A percentile compares a stretch with the other conserved stretches of the same genome.
Evolutionary conservation across 2,888 invertebrate species (phyloP).

Genomic region (Iphiclides podalirius): DNA sequence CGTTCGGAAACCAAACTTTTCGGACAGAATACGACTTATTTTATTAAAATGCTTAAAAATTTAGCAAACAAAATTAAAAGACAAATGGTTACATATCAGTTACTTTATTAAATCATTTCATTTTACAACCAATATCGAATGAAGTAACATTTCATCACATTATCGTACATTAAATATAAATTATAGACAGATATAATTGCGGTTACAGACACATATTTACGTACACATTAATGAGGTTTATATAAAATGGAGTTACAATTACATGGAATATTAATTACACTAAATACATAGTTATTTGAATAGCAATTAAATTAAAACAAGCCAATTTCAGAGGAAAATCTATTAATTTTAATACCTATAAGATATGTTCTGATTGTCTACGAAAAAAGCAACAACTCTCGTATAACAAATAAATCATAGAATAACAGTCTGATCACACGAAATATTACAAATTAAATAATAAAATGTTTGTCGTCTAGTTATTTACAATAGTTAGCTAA

Average conservation of each 20-base stretch:
- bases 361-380: constrained; percentile 69
- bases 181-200: constrained; percentile 53
- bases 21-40: too few species aligned
- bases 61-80: too few species aligned
- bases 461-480: constrained; percentile 71
- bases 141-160: constrained; percentile 73
- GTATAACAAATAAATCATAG: constrained; percentile 78
- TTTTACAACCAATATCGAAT: constrained; percentile 76
- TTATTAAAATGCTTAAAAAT: too few species aligned
- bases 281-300: constrained; percentile 45
- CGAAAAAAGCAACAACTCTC: constrained; percentile 71
- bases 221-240: constrained; percentile 50
- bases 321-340: constrained; percentile 47
- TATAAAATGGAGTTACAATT: constrained; percentile 50
- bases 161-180: constrained; percentile 60
- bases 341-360: constrained; percentile 57
- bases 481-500: constrained; percentile 79
- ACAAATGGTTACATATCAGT: constrained; percentile 28
- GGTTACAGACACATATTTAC: constrained; percentile 71
- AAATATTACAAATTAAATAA: constrained; percentile 78
- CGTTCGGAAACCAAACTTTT: too few species aligned
- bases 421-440: constrained; percentile 78
- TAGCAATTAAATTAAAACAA: constrained; percentile 40
- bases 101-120: constrained; percentile 78
- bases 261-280: constrained; percentile 35